phyloP scores from a whole-genome alignment of 2,113 vertebrate species.

The Cepphus grylle region DNA sequence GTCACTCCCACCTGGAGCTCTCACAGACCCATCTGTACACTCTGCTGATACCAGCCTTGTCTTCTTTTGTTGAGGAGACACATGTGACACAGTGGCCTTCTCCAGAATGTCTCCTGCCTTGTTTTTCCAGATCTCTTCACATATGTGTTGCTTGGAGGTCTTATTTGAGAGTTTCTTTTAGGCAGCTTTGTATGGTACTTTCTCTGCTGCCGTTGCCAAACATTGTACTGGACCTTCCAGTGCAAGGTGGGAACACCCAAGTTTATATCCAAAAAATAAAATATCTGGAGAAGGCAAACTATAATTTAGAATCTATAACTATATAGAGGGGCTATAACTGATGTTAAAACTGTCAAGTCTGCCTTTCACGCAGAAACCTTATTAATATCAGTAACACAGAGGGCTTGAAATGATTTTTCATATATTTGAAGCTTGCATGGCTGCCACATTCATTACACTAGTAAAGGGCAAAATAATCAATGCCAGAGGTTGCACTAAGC shows the following conservation, averaged over 20 bases:
- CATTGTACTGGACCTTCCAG: not conserved
- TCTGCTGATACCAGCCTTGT: not conserved
- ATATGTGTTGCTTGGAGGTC: not conserved
- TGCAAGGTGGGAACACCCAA: not conserved
- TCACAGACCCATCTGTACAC: not conserved
- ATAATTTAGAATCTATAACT: not conserved
- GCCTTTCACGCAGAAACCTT: not conserved
- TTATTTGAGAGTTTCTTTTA: not conserved
- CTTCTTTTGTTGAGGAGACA: not conserved
- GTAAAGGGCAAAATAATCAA: not conserved
- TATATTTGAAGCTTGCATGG: not conserved
- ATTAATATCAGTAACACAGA: not conserved
- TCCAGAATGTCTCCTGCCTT: not conserved
- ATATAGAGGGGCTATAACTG: not conserved
- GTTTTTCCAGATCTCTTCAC: not conserved
- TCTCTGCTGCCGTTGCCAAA: not conserved
- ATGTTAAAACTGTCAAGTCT: not conserved
- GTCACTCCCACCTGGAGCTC: rapidly evolving
- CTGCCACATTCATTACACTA: not conserved
- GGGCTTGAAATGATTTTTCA: not conserved
- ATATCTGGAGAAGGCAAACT: not conserved
- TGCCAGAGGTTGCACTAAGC: not conserved
- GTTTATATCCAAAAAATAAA: not conserved
- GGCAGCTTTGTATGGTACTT: rapidly evolving
- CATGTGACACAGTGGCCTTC: not conserved